These are phyloP conservation scores for Harmothoe impar DNA, from an alignment of 2,888 invertebrate species.

Conservation along the genomic window DNA sequence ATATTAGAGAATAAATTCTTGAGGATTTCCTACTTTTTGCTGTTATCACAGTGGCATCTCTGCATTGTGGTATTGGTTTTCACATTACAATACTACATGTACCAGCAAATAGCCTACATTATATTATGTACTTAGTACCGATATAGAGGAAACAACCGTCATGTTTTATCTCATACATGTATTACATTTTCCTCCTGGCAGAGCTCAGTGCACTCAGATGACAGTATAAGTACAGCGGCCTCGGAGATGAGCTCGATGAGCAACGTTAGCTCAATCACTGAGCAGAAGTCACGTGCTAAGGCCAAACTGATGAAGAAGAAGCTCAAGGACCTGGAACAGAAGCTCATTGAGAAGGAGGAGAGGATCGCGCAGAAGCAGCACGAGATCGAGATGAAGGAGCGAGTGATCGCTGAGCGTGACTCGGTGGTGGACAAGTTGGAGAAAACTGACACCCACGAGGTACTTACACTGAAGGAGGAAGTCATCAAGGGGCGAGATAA, in stretches of 20 bases:
- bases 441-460: constrained; percentile 90
- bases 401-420: constrained; percentile 90
- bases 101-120: too few relatives aligned
- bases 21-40: too few relatives aligned
- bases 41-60: too few relatives aligned
- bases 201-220: constrained; percentile 70
- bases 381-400: constrained; percentile 88
- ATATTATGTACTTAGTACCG: too few relatives aligned
- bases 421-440: constrained; percentile 84
- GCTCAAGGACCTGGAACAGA: constrained; percentile 75
- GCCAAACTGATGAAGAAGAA: constrained; percentile 80
- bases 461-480: constrained; percentile 91
- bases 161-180: too few relatives aligned
- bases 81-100: too few relatives aligned
- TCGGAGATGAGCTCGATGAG: constrained; percentile 64
- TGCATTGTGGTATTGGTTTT: too few relatives aligned
- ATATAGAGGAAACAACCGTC: too few relatives aligned
- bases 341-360: constrained; percentile 75
- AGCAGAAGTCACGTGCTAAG: constrained; percentile 78
- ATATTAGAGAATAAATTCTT: too few relatives aligned
- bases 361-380: constrained; percentile 83
- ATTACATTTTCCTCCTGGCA: constrained; percentile 46
- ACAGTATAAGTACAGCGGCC: constrained; percentile 66
- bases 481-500: constrained; percentile 92
- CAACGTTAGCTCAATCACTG: constrained; percentile 5